Evolutionary conservation across 1,140 invertebrate genomes (phyloP).

Genomic region (Conus betulinus): DNA sequence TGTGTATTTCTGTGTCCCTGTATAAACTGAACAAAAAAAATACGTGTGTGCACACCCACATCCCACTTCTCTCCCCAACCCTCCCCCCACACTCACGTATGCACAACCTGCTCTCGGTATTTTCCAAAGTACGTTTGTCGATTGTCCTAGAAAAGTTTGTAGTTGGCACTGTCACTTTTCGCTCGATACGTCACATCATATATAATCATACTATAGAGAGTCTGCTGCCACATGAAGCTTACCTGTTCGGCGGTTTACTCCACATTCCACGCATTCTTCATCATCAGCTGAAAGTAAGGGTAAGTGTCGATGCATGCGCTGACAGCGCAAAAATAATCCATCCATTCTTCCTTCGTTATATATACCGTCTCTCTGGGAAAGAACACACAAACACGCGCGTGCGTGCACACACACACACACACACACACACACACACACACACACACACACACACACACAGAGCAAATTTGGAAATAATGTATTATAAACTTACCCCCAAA

Average conservation of each 20-base stretch:
- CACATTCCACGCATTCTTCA: conserved; percentile 70
- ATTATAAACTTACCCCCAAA: no score
- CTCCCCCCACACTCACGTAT: no score
- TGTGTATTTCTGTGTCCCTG: no score
- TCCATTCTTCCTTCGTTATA: conserved; percentile 72
- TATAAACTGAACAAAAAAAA: no score
- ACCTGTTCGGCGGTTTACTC: neutral
- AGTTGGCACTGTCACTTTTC: no score
- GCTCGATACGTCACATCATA: no score
- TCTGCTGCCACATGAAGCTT: neutral
- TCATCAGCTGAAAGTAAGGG: conserved; percentile 74
- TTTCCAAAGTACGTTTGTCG: neutral
- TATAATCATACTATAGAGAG: neutral
- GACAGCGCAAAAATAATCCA: conserved; percentile 72
- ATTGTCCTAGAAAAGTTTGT: neutral
- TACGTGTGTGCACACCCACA: no score
- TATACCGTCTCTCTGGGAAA: conserved; percentile 42
- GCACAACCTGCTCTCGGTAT: no score
- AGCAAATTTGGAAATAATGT: no score
- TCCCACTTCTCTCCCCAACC: no score
- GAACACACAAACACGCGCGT: neutral
- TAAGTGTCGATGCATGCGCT: conserved; percentile 73
- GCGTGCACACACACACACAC: neutral
- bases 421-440: neutral
- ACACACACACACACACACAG: conserved; percentile 23